Base-by-base conservation (phyloP, 2,113 vertebrate species). In the Hipposideros armiger region DNA sequence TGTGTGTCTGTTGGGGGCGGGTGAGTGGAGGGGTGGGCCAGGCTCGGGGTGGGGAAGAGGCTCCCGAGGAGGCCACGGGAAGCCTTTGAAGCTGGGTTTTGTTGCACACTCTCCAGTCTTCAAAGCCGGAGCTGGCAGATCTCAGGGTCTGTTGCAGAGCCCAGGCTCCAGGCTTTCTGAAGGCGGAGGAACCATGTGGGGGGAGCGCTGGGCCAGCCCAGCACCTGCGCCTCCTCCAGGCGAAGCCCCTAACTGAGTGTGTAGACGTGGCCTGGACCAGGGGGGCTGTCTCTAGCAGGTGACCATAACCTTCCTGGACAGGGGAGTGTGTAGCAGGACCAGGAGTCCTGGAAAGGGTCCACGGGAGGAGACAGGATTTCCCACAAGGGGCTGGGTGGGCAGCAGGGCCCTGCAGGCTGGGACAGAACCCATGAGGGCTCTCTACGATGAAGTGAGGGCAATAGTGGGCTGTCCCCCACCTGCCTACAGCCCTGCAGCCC, bases 11-110 rank as follows among this genome's bases (percentile, higher is more conserved):
- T 30, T 30, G 13, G 60, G 40, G 78, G 4, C 0, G 17, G 28
- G 80, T 50, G 50, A 70, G 60, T 64, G 69, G 69, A 47, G 15
- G 84, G 95, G 83, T 52, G 78, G 74, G 67, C 60, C 83, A 74
- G 74, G 70, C 42, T 0, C 24, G 83, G 81, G 67, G 6, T 17
- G 62, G n/a, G 86, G 86, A 70, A 84, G 54, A 87, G 66, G 45
- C 64, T 91, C 40, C 0, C 78, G 66, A 76, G 92, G 91, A 77
- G 90, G 95, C 96, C 36, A 1, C 3, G 0, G 72, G 82, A 83
- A 95, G 77, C 56, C 95, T 98, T 98, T 98, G 97, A 98, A 97
- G 96, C 84, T 56, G 40, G 40, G 72, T 76, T 97, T 42, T 85
- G 82, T 47, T 69, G 92, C 66, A 58, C 3, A 20, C 54, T 47